A percentile compares a stretch with the other conserved stretches of the same genome.
phyloP scores from a whole-genome alignment of 2,113 vertebrate species.

The Myotis brandtii region DNA sequence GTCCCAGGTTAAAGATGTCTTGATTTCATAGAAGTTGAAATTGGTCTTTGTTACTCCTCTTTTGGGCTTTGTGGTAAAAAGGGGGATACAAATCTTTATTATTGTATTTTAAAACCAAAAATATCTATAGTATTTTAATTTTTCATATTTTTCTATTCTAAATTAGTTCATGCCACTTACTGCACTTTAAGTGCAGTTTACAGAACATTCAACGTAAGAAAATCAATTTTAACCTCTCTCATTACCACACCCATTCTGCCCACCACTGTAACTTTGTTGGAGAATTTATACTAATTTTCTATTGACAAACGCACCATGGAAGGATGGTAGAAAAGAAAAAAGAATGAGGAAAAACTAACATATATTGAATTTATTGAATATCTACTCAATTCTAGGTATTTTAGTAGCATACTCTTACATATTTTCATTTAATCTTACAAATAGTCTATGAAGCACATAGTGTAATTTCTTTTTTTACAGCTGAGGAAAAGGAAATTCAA shows the following conservation, averaged over 20 bases:
- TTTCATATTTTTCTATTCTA: not conserved
- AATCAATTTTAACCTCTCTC: not conserved
- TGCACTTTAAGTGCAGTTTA: not conserved
- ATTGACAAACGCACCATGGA: not conserved
- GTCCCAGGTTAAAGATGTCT: not conserved
- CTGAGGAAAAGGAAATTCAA: conserved; percentile 17
- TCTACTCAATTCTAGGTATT: not conserved
- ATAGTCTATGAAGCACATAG: not conserved
- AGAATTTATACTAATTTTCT: conserved; percentile 12
- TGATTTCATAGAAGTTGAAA: not conserved
- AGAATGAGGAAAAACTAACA: not conserved
- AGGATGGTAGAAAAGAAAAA: not conserved
- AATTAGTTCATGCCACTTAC: not conserved
- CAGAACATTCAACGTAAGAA: not conserved
- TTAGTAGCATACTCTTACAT: not conserved
- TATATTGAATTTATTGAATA: not conserved
- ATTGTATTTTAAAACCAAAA: conserved; percentile 46
- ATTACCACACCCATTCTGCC: not conserved
- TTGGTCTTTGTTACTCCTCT: not conserved
- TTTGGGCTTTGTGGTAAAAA: not conserved
- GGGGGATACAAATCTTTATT: not conserved
- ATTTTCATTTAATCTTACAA: not conserved
- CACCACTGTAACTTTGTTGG: not conserved
- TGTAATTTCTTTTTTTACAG: not conserved
- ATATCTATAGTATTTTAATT: not conserved